Evolutionary conservation across 64 coral and sea anemone genomes (phyloP).

Genomic region (Exaiptasia diaphana): DNA sequence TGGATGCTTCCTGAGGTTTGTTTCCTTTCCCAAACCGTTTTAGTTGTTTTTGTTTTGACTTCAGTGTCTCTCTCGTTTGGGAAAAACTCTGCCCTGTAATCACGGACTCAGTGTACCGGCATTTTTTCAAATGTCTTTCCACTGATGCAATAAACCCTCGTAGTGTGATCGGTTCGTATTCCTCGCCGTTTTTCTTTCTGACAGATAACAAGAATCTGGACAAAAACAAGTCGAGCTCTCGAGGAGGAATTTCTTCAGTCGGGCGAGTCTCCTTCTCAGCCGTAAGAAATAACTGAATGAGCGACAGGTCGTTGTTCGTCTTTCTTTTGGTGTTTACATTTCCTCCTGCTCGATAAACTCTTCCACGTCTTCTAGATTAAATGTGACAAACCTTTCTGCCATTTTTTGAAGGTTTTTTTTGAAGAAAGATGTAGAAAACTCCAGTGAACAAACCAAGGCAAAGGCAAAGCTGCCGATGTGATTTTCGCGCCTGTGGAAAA

Average conservation of each 20-base stretch:
- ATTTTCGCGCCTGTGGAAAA: too few species aligned
- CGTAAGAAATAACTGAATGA: not conserved
- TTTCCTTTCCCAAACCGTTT: conserved; percentile 13
- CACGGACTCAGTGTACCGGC: not conserved
- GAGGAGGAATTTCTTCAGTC: not conserved
- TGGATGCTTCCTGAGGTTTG: conserved; percentile 4
- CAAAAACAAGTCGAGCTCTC: not conserved
- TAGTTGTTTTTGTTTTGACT: conserved; percentile 19
- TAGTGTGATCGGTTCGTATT: not conserved
- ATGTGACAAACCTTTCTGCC: too few species aligned
- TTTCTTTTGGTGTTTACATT: not conserved
- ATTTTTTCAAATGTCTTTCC: too few species aligned
- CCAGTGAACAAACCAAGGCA: too few species aligned
- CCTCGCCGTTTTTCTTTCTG: not conserved
- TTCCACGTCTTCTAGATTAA: too few species aligned
- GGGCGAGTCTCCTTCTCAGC: not conserved
- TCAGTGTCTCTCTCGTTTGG: not conserved
- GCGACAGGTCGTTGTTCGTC: not conserved
- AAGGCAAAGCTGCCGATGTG: too few species aligned
- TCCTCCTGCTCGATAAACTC: too few species aligned
- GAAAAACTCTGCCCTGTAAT: conserved; percentile 7
- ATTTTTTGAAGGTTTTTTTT: too few species aligned
- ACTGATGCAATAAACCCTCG: too few species aligned
- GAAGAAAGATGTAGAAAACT: too few species aligned
- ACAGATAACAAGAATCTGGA: not conserved